Evolutionary conservation across 2,113 vertebrate species (phyloP).

Genomic region (Stomatorhinus ivindoensis): DNA sequence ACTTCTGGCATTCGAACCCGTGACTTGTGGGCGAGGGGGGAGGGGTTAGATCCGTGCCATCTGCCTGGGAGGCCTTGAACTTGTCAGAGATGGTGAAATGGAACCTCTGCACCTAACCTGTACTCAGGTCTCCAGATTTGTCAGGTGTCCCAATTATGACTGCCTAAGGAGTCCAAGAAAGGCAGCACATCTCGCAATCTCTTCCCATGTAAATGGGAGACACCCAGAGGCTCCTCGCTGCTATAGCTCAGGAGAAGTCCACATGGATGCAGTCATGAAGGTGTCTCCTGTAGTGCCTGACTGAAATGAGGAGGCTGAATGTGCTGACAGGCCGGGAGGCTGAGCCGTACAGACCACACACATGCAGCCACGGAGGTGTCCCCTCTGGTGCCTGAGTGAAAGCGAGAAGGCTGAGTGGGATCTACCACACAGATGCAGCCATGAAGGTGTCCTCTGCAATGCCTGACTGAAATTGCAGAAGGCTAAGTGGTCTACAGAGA

Average conservation of each 20-base stretch:
- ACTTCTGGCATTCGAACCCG: neutral
- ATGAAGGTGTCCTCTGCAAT: neutral
- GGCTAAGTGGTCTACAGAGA: neutral
- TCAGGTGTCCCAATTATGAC: neutral
- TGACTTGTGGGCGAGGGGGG: neutral
- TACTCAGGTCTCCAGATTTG: neutral
- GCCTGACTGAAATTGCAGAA: neutral
- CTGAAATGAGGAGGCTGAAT: neutral
- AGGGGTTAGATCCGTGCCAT: neutral
- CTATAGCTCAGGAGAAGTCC: neutral
- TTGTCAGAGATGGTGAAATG: neutral
- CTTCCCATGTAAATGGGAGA: neutral
- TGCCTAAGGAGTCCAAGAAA: neutral
- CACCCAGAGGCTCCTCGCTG: neutral
- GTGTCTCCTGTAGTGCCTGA: neutral
- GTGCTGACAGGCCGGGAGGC: neutral
- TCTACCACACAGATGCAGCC: neutral
- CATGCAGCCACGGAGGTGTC: neutral
- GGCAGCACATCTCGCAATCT: neutral
- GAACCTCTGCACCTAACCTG: neutral
- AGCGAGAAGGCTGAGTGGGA: neutral
- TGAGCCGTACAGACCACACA: neutral
- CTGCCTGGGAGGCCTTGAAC: neutral
- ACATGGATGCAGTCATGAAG: neutral
- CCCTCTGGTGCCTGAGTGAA: neutral